Evolutionary conservation across 2,888 invertebrate species (phyloP).

Genomic region (Ceriagrion tenellum): DNA sequence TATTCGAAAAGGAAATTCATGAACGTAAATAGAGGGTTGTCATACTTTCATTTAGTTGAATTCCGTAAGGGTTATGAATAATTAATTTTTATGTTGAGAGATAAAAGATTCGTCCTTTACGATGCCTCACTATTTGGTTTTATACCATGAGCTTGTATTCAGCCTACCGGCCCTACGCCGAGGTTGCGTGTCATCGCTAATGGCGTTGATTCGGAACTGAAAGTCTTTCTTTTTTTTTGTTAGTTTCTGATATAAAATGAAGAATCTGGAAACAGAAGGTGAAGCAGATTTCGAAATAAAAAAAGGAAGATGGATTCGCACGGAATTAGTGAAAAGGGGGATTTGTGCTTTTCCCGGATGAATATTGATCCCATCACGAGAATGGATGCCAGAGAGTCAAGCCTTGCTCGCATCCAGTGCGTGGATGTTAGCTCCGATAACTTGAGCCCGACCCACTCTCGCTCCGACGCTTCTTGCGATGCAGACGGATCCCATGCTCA

Average conservation of each 20-base stretch:
- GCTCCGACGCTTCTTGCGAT: not conserved
- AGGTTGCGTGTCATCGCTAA: not conserved
- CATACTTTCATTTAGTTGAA: no score
- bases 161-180: not conserved
- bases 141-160: not conserved
- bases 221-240: not conserved
- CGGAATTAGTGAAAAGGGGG: constrained; percentile 1
- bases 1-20: no score
- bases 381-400: not conserved
- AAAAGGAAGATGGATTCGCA: not conserved
- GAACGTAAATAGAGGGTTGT: no score
- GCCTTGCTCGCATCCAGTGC: not conserved
- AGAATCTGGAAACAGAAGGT: not conserved
- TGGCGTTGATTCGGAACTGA: not conserved
- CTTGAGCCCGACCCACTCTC: not conserved
- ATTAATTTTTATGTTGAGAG: no score
- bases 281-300: not conserved
- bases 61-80: no score
- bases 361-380: not conserved
- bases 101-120: no score
- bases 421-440: not conserved
- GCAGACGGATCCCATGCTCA: not conserved
- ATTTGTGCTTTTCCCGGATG: not conserved
- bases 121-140: no score
- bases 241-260: not conserved